A percentile compares a stretch with the other conserved stretches of the same genome.
phyloP scores from a whole-genome alignment of 2,888 invertebrate genomes.

The Rosalia funebris region DNA sequence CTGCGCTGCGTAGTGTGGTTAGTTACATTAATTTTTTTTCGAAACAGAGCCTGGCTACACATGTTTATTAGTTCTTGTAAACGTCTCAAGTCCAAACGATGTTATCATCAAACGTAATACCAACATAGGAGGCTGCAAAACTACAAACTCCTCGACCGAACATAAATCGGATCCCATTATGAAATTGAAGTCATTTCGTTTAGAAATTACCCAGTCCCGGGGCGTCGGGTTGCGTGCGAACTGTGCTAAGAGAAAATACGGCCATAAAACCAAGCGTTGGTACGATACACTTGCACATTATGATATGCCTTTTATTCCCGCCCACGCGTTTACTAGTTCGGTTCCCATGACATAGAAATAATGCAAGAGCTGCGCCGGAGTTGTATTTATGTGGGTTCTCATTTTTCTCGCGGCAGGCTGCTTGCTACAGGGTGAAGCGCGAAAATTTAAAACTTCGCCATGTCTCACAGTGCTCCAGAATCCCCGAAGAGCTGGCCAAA shows the following conservation, averaged over 20 bases:
- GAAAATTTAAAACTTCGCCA: no score
- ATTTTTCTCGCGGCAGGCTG: not conserved
- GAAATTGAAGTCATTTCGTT: constrained; percentile 25
- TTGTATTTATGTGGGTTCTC: not conserved
- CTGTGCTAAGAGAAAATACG: not conserved
- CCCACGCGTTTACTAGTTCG: constrained; percentile 13
- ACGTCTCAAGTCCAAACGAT: no score
- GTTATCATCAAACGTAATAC: no score
- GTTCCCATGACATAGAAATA: constrained; percentile 28
- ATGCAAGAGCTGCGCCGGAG: not conserved
- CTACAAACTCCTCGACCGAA: not conserved
- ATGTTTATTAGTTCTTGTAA: no score
- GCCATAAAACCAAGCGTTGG: not conserved
- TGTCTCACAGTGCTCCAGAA: no score
- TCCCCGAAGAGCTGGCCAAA: no score
- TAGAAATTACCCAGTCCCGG: not conserved
- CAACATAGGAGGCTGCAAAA: no score
- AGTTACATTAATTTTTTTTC: no score
- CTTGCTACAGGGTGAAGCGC: no score
- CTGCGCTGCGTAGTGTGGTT: no score
- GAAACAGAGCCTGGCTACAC: no score
- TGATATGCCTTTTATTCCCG: constrained; percentile 13
- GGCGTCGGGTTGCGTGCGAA: not conserved
- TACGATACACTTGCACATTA: constrained; percentile 4
- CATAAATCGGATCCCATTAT: constrained; percentile 21